Evolutionary conservation across 1,140 invertebrate genomes (phyloP).

Genomic region (Drosophila watanabei): DNA sequence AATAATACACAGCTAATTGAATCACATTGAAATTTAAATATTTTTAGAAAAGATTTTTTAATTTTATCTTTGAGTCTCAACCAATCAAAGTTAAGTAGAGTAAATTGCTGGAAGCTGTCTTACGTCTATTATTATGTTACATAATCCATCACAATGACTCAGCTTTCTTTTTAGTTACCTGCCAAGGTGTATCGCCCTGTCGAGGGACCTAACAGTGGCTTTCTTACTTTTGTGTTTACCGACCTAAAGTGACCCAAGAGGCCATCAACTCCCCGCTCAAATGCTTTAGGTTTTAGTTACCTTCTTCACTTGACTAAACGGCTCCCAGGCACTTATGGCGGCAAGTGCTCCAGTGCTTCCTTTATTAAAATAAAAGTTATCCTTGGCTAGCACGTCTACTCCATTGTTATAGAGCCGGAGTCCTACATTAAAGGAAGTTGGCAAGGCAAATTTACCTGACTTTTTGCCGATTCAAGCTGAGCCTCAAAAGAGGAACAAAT

Average conservation of each 20-base stretch:
- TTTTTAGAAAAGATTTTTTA: neutral
- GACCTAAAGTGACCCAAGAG: slow-evolving; percentile 28
- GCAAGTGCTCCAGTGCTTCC: slow-evolving; percentile 32
- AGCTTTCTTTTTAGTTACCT: neutral
- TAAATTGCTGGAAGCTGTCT: neutral
- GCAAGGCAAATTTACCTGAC: slow-evolving; percentile 11
- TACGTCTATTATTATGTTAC: neutral
- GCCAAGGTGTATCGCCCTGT: neutral
- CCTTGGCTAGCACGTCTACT: slow-evolving; percentile 26
- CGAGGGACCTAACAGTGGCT: slow-evolving; percentile 7
- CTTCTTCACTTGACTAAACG: slow-evolving; percentile 30
- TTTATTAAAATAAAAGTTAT: slow-evolving; percentile 41
- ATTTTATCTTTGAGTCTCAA: neutral
- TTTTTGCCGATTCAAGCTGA: slow-evolving; percentile 1
- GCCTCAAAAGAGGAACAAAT: neutral
- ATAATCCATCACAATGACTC: neutral
- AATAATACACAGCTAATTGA: no score
- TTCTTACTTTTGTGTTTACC: slow-evolving; percentile 26
- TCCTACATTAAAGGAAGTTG: slow-evolving; percentile 2
- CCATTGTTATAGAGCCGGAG: slow-evolving; percentile 10
- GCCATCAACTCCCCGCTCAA: slow-evolving; percentile 24
- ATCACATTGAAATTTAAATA: neutral
- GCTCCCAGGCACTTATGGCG: slow-evolving; percentile 35
- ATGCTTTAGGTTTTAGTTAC: slow-evolving; percentile 31
- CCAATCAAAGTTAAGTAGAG: neutral